Percentiles rank a stretch among this genome's conserved stretches.
Evolutionary conservation across 2,888 invertebrate species (phyloP).

Genomic region (Phasia obesa): DNA sequence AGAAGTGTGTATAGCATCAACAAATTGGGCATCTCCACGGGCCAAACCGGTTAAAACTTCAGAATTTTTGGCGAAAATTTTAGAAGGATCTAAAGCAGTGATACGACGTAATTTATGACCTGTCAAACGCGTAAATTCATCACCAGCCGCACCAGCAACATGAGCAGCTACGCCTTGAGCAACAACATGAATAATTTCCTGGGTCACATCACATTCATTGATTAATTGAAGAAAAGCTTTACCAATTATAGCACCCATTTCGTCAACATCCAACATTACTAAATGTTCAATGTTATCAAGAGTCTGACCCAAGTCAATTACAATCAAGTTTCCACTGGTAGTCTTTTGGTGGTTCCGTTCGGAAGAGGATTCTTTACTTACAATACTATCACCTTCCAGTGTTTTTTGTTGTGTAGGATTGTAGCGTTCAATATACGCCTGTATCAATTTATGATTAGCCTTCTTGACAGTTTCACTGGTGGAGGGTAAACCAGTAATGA

Average conservation of each 20-base stretch:
- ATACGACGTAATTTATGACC: constrained; percentile 79
- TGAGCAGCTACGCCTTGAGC: constrained; percentile 79
- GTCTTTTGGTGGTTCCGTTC: constrained; percentile 64
- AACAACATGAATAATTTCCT: constrained; percentile 78
- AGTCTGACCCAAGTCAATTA: constrained; percentile 75
- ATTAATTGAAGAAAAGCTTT: constrained; percentile 75
- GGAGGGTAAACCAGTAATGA: constrained; percentile 77
- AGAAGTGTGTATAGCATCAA: constrained; percentile 80
- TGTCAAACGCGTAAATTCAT: constrained; percentile 76
- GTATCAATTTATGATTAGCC: constrained; percentile 75
- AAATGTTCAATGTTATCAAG: constrained; percentile 74
- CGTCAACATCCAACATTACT: constrained; percentile 74
- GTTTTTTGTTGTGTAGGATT: constrained; percentile 58
- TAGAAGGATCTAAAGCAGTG: constrained; percentile 79
- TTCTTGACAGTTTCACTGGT: constrained; percentile 74
- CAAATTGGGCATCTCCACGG: constrained; percentile 80
- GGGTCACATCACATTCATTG: constrained; percentile 74
- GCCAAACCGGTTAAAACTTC: constrained; percentile 75
- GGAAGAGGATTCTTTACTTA: constrained; percentile 74
- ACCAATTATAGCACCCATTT: constrained; percentile 76
- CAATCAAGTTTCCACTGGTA: constrained; percentile 76
- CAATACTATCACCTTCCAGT: constrained; percentile 25
- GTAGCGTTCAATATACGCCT: constrained; percentile 78
- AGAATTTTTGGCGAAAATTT: constrained; percentile 73
- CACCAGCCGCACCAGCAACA: constrained; percentile 79